phyloP scores from a whole-genome alignment of 2,113 vertebrate genomes.

The Amphiprion percula region DNA sequence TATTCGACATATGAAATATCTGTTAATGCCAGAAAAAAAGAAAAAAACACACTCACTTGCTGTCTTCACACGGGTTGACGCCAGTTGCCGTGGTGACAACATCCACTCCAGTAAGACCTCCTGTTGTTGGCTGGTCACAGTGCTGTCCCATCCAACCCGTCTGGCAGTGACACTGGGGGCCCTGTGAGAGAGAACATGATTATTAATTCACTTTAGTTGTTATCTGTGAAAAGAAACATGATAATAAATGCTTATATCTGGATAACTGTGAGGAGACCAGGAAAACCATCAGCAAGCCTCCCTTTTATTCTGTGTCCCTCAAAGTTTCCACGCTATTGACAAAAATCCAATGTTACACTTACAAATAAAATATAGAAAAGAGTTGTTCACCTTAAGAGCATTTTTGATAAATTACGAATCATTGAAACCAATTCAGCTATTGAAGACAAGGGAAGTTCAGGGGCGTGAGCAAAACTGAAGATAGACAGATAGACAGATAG shows the following conservation, averaged over 20 bases:
- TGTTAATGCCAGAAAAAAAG: not conserved
- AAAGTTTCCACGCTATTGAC: not conserved
- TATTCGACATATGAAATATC: not conserved
- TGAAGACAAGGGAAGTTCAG: not conserved
- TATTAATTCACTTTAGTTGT: not conserved
- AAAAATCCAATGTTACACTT: not conserved
- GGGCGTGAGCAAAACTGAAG: not conserved
- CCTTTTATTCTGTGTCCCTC: not conserved
- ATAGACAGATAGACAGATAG: too few species aligned
- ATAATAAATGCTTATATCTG: not conserved
- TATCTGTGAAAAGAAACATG: not conserved
- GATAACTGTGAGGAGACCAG: not conserved
- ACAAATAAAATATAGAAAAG: not conserved
- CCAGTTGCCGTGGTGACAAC: constrained; percentile 60
- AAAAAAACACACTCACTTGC: constrained; percentile 86
- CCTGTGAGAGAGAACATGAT: constrained; percentile 58
- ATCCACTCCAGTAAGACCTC: constrained; percentile 31
- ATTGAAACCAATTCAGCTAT: not conserved
- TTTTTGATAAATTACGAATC: not conserved
- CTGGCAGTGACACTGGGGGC: constrained; percentile 92
- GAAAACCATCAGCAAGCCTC: not conserved
- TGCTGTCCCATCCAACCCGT: constrained; percentile 91
- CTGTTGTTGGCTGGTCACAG: constrained; percentile 88
- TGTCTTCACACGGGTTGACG: constrained; percentile 87
- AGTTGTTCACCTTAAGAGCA: not conserved